Conservation (phyloP, 2,113 vertebrate species). For the Hydropotes inermis region DNA sequence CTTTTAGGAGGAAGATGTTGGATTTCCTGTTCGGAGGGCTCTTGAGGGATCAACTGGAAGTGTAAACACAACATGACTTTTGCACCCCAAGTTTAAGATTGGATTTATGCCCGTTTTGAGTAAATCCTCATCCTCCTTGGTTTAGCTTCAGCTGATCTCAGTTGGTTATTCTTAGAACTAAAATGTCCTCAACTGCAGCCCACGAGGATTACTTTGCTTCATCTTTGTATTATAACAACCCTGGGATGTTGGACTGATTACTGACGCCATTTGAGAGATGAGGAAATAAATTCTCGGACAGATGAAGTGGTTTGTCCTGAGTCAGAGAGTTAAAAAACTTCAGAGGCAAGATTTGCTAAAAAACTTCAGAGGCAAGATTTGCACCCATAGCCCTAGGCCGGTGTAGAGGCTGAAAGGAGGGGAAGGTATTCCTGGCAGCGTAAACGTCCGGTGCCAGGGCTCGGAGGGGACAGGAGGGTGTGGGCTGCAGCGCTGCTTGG, state of each 20-base stretch:
- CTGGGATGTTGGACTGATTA: neutral
- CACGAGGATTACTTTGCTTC: neutral
- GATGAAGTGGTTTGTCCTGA: neutral
- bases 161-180: neutral
- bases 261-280: neutral
- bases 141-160: neutral
- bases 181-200: too few species aligned
- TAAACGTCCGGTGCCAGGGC: accelerated
- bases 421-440: accelerated
- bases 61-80: neutral
- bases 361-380: neutral
- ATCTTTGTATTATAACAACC: neutral
- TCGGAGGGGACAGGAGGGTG: accelerated
- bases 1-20: neutral
- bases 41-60: neutral
- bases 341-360: neutral
- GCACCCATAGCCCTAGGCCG: neutral
- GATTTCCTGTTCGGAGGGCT: neutral
- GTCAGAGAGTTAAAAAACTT: neutral
- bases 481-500: neutral
- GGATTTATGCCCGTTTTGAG: neutral
- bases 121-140: neutral
- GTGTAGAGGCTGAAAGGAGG: neutral
- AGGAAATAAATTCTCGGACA: neutral
- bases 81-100: neutral